Base-by-base conservation (phyloP, 2,888 invertebrate genomes). In the Leptopterna dolabrata region DNA sequence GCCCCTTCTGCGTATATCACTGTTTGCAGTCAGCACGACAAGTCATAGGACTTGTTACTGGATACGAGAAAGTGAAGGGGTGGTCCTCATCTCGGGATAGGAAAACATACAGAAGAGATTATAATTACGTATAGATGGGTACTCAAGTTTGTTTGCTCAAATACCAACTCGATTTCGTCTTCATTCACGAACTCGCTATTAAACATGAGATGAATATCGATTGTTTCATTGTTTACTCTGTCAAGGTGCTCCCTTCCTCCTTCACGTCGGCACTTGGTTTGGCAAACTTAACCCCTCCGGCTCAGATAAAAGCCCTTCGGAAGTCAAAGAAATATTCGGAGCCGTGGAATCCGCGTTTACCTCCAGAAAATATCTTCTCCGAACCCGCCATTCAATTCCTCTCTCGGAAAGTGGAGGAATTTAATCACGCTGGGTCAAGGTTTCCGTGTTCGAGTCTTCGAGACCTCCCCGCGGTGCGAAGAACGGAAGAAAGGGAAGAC, bases 381-480 rank as follows among this genome's bases (percentile, higher is more conserved):
- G 45, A 78, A 78, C 27, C 78, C 45, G 16, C 43, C 43, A 78
- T 78, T 78, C 78, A 78, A 78, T 27, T 78, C 45, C 78, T 41
- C 41, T 78, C 78, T 63, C 19, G n/a, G 78, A 78, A 45, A 78
- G 78, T 45, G 78, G 9, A 78, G 78, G 78, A 78, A 78, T 78
- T 78, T 78, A 78, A 78, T 78, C 78, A 78, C 78, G 78, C 41
- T 78, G 78, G 78, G 78, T 78, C 78, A 78, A 78, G 78, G 78
- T 78, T 78, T 78, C 41, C 45, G 78, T 78, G 78, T 41, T 78
- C 78, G 4, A 78, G 63, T 63, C 78, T 41, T 78, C 78, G 45
- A 36, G n/a, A 78, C 43, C 24, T 24, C 63, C 63, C 4, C 2
- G 63, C 9, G 19, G 63, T 24, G 24, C 19, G 24, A 24, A 19